Evolutionary conservation across 2,888 invertebrate species (phyloP).

Genomic region (Fissipunctia ypsillon): DNA sequence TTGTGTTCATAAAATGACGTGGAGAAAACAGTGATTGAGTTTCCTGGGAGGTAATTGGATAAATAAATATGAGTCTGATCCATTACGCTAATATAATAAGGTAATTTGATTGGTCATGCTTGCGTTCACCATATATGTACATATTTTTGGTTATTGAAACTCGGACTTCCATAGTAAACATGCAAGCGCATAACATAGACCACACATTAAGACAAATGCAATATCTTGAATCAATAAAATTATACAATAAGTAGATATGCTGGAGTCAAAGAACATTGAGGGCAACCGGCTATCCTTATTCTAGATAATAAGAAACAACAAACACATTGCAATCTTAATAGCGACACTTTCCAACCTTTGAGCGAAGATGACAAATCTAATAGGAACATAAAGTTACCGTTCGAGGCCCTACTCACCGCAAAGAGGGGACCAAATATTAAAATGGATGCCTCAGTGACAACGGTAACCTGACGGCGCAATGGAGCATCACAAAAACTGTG

Average conservation of each 20-base stretch:
- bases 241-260: neutral
- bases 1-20: conserved; percentile 59
- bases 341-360: conserved; percentile 24
- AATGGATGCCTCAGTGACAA: conserved; percentile 51
- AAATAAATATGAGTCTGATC: conserved; percentile 26
- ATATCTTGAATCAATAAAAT: conserved; percentile 22
- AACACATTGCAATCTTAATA: conserved; percentile 34
- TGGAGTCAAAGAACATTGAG: conserved; percentile 15
- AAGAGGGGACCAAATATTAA: conserved; percentile 42
- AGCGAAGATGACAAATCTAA: conserved; percentile 13
- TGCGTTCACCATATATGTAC: neutral
- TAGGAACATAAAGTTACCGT: conserved; percentile 34
- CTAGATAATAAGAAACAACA: conserved; percentile 28
- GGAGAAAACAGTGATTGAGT: conserved; percentile 52
- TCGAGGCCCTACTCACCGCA: conserved; percentile 25
- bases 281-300: conserved; percentile 23
- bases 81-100: conserved; percentile 16
- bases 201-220: conserved; percentile 10
- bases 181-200: neutral
- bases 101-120: conserved; percentile 23
- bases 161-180: neutral
- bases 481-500: conserved; percentile 78
- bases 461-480: conserved; percentile 66
- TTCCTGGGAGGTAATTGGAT: conserved; percentile 45
- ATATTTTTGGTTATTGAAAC: neutral